These are phyloP conservation scores for Pollenia labialis DNA, from an alignment of 2,888 invertebrate genomes.

Conservation along the genomic window DNA sequence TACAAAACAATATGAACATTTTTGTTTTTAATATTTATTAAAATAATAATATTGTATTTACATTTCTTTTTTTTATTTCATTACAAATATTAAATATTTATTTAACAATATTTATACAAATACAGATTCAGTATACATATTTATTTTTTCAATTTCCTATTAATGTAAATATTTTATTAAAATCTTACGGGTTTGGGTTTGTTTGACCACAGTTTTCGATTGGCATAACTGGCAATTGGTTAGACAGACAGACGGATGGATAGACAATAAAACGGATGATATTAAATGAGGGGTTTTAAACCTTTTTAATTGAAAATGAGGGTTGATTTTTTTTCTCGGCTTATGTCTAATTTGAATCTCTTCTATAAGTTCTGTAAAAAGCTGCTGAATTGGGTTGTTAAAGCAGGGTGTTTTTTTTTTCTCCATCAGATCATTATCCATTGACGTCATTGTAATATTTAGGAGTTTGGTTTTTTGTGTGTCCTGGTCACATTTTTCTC, in stretches of 20 bases:
- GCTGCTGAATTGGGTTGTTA: constrained; percentile 38
- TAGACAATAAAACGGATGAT: constrained; percentile 6
- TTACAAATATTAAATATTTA: constrained; percentile 61
- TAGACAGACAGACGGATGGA: constrained; percentile 1
- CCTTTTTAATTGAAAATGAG: constrained; percentile 66
- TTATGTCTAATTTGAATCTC: constrained; percentile 20
- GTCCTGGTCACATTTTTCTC: constrained; percentile 15
- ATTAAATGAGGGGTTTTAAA: constrained; percentile 62
- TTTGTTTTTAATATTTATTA: constrained; percentile 43
- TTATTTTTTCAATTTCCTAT: constrained; percentile 37
- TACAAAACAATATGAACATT: constrained; percentile 33
- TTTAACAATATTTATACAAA: constrained; percentile 56
- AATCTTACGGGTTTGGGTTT: constrained; percentile 28
- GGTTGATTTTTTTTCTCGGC: constrained; percentile 57
- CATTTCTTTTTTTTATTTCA: constrained; percentile 44
- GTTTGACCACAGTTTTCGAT: constrained; percentile 55
- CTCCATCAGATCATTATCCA: neutral
- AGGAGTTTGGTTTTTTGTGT: neutral
- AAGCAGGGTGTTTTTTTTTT: constrained; percentile 44
- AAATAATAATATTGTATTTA: constrained; percentile 59
- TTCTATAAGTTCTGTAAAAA: neutral
- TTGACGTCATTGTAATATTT: constrained; percentile 14
- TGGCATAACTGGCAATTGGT: constrained; percentile 29
- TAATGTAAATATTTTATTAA: constrained; percentile 53
- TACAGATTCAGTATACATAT: constrained; percentile 25